Percentiles rank a stretch among this genome's conserved stretches.
phyloP scores from a whole-genome alignment of 30 jellyfish, hydroid and myxozoan genomes.

The Morbakka virulenta region DNA sequence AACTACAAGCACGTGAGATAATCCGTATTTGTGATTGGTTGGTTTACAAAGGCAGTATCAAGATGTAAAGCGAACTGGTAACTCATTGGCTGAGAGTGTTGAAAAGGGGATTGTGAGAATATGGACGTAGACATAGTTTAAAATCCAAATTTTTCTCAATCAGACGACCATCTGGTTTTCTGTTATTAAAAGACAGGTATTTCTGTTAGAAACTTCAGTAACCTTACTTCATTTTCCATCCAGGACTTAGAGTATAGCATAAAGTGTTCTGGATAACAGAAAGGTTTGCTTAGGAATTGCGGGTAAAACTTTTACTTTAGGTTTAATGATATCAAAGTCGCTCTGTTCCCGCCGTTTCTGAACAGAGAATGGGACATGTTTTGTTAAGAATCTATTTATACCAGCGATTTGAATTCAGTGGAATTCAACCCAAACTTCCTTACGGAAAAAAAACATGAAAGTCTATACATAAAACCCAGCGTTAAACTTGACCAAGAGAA shows the following conservation, averaged over 20 bases:
- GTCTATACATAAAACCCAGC: too few relatives aligned
- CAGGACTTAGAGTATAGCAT: not conserved
- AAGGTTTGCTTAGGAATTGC: too few relatives aligned
- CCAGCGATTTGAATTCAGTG: too few relatives aligned
- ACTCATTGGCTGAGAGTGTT: constrained; percentile 74
- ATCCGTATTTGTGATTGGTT: constrained; percentile 48
- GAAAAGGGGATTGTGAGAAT: constrained; percentile 76
- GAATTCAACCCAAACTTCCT: too few relatives aligned
- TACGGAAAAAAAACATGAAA: not conserved
- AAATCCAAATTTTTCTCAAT: not conserved
- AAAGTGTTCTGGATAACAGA: too few relatives aligned
- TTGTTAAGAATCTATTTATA: not conserved
- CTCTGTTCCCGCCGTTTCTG: not conserved
- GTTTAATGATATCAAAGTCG: too few relatives aligned
- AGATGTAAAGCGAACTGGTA: constrained; percentile 54
- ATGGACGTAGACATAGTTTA: not conserved
- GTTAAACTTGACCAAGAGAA: too few relatives aligned
- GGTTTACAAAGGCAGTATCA: constrained; percentile 55
- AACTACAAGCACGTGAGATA: constrained; percentile 65
- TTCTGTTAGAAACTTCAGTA: not conserved
- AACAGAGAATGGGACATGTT: not conserved
- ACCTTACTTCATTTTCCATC: not conserved
- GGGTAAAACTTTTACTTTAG: too few relatives aligned
- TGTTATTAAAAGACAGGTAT: not conserved
- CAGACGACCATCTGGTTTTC: not conserved